phyloP scores from a whole-genome alignment of 2,113 vertebrate species.

The Glareola pratincola region DNA sequence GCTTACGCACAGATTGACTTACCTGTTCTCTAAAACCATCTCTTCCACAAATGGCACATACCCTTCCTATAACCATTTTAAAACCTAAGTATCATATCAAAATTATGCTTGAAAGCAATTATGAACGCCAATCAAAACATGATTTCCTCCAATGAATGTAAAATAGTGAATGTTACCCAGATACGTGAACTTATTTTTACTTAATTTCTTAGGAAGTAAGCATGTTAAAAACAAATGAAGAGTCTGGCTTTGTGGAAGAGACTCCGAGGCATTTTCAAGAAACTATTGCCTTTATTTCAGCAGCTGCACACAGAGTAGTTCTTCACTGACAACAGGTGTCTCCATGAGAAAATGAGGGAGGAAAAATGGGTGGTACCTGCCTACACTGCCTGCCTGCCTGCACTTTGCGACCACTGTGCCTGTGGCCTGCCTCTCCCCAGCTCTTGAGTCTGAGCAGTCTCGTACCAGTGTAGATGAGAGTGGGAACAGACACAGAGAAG shows the following conservation, averaged over 20 bases:
- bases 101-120: neutral
- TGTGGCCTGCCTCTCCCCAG: conserved; percentile 77
- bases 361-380: conserved; percentile 73
- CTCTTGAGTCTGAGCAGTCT: conserved; percentile 83
- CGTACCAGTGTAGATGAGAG: conserved; percentile 99
- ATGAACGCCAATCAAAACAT: neutral
- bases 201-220: neutral
- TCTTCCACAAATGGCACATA: conserved; percentile 73
- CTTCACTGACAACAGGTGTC: conserved; percentile 31
- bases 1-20: conserved; percentile 56
- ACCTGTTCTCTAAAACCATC: conserved; percentile 71
- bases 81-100: neutral
- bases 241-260: conserved; percentile 72
- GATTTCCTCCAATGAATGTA: neutral
- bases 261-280: neutral
- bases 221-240: neutral
- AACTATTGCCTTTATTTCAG: conserved; percentile 7
- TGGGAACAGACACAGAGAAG: conserved; percentile 99
- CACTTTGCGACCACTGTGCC: conserved; percentile 71
- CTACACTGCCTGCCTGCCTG: conserved; percentile 86
- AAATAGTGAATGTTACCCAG: neutral
- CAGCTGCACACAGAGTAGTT: conserved; percentile 14
- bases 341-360: conserved; percentile 46
- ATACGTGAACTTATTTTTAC: neutral
- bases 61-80: conserved; percentile 9